Evolutionary conservation across 2,797 vertebrate species (phyloP), one percentile per base, ranked within the genome.

Genomic region (Cirrhinus mrigala): DNA sequence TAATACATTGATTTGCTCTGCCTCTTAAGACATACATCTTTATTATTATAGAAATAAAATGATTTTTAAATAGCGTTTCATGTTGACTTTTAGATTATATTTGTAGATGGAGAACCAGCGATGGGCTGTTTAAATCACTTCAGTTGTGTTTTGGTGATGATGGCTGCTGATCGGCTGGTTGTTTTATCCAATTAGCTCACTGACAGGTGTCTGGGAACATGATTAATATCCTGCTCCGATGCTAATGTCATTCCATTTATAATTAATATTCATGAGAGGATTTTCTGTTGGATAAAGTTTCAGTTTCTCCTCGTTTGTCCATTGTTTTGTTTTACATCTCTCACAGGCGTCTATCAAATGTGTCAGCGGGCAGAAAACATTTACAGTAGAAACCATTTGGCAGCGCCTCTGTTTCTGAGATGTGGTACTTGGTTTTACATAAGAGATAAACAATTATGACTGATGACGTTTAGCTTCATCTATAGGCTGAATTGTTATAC

Each of bases 361-460:
- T 64, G 58, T 46, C 77, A 18, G 27, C 1, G 24, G 74, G 24
- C 37, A 46, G 52, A 83, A 79, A 85, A 83, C 70, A 80, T 83
- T 78, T 80, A 66, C 48, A 70, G 58, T 82, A 80, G 66, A 81
- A 69, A 46, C 27, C 76, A 66, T 58, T 70, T 86, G 87, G 58
- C 87, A 70, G 50, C 22, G 11, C 69, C 37, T 44, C 56, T 37
- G 22, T 27, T 66, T 82, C 58, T 73, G 50, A 29, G 22, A 76
- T 86, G 76, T 73, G 52, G 62, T 84, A 24, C 85, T 79, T 60
- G 3, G 68, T 82, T 85, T 70, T 85, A 70, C 46, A 74, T 37
- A 46, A 60, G 16, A 62, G 58, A 74, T 89, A 85, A 81, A 86
- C 77, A 83, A 48, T 76, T 56, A 29, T 81, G 81, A 86, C 20